Base-by-base conservation (phyloP, 2,797 vertebrate genomes). In the Urocyon cinereoargenteus region DNA sequence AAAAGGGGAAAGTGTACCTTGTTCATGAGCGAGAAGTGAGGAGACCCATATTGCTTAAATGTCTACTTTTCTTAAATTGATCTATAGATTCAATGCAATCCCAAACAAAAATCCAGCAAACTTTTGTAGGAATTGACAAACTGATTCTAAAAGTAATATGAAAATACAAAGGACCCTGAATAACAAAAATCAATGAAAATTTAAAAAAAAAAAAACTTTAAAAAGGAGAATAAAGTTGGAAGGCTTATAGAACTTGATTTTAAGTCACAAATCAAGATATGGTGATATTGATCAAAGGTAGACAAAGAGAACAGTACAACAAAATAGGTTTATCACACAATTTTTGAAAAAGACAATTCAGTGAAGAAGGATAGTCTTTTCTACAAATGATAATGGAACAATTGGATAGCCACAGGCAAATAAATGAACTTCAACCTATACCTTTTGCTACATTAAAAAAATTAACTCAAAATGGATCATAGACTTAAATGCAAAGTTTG, bases 401-500 rank as follows among this genome's bases (percentile, higher is more conserved):
- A 73, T 6, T 61, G 10, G 8, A 28, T 86, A 68, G 40, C 59
- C 40, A 72, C 18, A 36, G 18, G 14, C 14, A 64, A 83, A 91
- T 59, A 81, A 86, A 86, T 81, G n/a, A 86, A 78, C 11, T 36
- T 92, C 34, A 66, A 90, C 73, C 14, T 64, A 72, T n/a, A 57
- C 8, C 13, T 94, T 40, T 57, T 2, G 31, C 28, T 87, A 84
- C 9, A 49, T 89, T 64, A 10, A 14, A 88, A 91, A 75, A 78
- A 26, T 49, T 78, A 55, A 73, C 45, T 61, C 40, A 55, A 53
- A 90, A 72, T 64, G 28, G 16, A 34, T 78, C 26, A 64, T 49
- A 89, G 59, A 64, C 26, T 86, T 84, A 95, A 90, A 87, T 62
- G n/a, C 68, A 87, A 84, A 62, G 78, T 55, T 70, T 88, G 72